These are phyloP conservation scores for Atopsyche davidsoni DNA, from an alignment of 1,140 invertebrate species.

Conservation along the genomic window DNA sequence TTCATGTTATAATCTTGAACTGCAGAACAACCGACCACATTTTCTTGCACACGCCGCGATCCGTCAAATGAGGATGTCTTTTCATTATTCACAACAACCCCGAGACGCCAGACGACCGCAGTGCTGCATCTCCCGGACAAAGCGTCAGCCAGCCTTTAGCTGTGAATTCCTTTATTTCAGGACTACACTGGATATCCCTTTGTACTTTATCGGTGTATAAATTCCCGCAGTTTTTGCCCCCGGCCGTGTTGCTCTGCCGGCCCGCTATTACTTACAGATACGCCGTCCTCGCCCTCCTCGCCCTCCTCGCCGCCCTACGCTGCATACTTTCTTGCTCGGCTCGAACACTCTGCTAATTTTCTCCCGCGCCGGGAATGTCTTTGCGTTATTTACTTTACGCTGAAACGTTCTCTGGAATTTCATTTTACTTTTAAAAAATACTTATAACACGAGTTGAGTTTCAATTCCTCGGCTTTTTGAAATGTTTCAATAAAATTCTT, in stretches of 20 bases:
- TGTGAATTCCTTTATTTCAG: constrained; percentile 1
- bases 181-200: not conserved
- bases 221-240: constrained; percentile 12
- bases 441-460: not conserved
- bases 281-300: too few species aligned
- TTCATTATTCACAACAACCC: constrained; percentile 29
- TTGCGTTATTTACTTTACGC: too few species aligned
- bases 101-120: too few species aligned
- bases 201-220: constrained; percentile 15
- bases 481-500: not conserved
- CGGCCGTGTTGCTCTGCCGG: constrained; percentile 11
- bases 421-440: not conserved
- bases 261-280: constrained; percentile 13
- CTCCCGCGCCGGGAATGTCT: too few species aligned
- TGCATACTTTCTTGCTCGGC: constrained; percentile 1
- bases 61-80: constrained; percentile 25
- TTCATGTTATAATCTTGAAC: too few species aligned
- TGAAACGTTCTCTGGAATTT: too few species aligned
- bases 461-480: too few species aligned
- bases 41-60: constrained; percentile 1
- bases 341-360: constrained; percentile 2
- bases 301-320: not conserved
- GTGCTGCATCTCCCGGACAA: too few species aligned
- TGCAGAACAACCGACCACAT: too few species aligned
- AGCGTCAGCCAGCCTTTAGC: too few species aligned